Conservation (phyloP, 2,888 invertebrate species). For the Bursaphelenchus okinawaensis region DNA sequence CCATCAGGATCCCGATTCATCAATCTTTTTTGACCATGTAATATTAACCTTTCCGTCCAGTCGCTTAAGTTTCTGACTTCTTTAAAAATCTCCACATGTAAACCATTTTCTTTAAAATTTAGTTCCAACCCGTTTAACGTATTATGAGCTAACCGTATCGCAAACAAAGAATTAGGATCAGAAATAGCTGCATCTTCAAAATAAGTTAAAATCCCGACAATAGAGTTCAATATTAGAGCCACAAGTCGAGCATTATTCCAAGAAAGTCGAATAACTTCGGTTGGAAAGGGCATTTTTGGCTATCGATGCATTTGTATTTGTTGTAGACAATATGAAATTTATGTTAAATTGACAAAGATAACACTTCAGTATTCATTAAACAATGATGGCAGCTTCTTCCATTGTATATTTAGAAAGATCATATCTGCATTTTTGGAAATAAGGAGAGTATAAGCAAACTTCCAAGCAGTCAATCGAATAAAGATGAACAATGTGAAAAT, state of each 20-base stretch:
- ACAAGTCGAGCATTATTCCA: constrained; percentile 34
- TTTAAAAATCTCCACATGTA: constrained; percentile 21
- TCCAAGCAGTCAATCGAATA: too few species aligned
- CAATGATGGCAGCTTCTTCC: too few species aligned
- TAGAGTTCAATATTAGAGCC: constrained; percentile 29
- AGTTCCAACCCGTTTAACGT: constrained; percentile 3
- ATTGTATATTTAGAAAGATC: too few species aligned
- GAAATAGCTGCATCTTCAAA: constrained; percentile 16
- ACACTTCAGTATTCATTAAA: too few species aligned
- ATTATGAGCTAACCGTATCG: constrained; percentile 16
- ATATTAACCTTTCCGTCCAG: constrained; percentile 1
- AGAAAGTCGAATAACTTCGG: constrained; percentile 14
- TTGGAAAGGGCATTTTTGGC: neutral
- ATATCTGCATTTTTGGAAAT: too few species aligned
- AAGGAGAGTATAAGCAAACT: too few species aligned
- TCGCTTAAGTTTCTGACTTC: constrained; percentile 21
- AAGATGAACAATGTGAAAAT: too few species aligned
- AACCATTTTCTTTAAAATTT: constrained; percentile 8
- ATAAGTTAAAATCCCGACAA: constrained; percentile 23
- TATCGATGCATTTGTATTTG: too few species aligned
- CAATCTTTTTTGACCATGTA: neutral
- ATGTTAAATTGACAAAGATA: too few species aligned
- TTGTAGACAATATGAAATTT: too few species aligned
- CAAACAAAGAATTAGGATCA: constrained; percentile 21
- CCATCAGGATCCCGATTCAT: neutral